phyloP scores from a whole-genome alignment of 2,888 invertebrate genomes.

The Brenthis daphne region DNA sequence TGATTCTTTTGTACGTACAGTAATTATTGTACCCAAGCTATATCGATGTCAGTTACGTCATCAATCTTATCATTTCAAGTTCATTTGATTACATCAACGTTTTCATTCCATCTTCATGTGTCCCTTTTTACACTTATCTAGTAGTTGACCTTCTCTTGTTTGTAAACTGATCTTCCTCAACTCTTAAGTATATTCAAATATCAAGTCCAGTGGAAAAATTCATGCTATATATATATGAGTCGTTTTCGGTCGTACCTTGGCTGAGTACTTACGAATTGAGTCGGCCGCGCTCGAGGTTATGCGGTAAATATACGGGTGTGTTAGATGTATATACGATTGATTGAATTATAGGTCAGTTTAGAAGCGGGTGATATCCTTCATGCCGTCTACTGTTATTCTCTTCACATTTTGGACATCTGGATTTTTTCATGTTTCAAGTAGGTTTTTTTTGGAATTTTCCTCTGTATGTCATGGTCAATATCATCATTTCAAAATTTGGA shows the following conservation, averaged over 20 bases:
- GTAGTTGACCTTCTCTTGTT: background rate
- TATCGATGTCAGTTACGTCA: background rate
- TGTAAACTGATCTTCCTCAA: slow-evolving; percentile 42
- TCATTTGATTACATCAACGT: slow-evolving; percentile 3
- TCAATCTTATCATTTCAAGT: background rate
- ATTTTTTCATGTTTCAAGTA: background rate
- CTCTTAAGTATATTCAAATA: slow-evolving; percentile 33
- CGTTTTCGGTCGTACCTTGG: slow-evolving; percentile 61
- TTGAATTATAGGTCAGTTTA: slow-evolving; percentile 47
- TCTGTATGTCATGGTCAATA: slow-evolving; percentile 16
- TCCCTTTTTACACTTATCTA: background rate
- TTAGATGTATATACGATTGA: slow-evolving; percentile 34
- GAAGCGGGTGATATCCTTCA: slow-evolving; percentile 42
- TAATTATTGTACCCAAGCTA: too few species aligned
- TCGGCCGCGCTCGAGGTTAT: slow-evolving; percentile 62
- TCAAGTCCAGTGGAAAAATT: slow-evolving; percentile 42
- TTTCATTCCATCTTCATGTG: background rate
- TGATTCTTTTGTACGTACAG: too few species aligned
- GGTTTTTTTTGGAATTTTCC: background rate
- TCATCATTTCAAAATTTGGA: too few species aligned
- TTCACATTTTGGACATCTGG: background rate
- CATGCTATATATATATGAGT: slow-evolving; percentile 45
- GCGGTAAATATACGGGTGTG: slow-evolving; percentile 43
- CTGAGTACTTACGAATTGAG: slow-evolving; percentile 64
- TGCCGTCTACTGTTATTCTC: slow-evolving; percentile 12